Evolutionary conservation across 2,113 vertebrate genomes (phyloP), one percentile per base, ranked within the genome.

Genomic region (Ramphastos sulfuratus): DNA sequence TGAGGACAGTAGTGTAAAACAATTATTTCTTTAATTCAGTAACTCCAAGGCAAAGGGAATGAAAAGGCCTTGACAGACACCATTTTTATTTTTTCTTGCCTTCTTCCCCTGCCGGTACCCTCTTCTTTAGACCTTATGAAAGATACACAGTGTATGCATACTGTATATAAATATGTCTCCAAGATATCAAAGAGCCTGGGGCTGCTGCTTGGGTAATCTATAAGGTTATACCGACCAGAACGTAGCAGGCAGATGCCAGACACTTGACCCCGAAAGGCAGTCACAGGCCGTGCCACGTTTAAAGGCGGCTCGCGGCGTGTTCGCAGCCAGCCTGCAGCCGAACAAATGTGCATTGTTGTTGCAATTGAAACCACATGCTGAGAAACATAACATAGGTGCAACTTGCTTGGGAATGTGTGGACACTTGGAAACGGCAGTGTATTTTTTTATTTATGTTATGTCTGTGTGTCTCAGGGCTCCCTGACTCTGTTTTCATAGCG

Each of bases 281-380:
- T 92, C 87, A 39, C 77, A 92, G 97, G 95, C 94, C 77, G 37
- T 50, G 93, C 84, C 19, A 35, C 87, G 55, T 91, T 97, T 95
- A 94, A 96, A 94, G 91, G 82, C 6, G 19, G 85, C 83, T 84
- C 74, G 35, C 18, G 31, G 89, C 2, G 78, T 82, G 87, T 94
- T 91, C 85, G 59, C 94, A 95, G 95, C 85, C 95, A 89, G 89
- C 13, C 0, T 16, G 44, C 66, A 60, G 78, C 83, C 10, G 88
- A 97, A 98, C 97, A 98, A 97, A 96, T 31, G 95, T 16, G 66
- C 96, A 95, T 97, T 98, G 97, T 98, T 96, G 92, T 91, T 83
- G 33, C 82, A 97, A 98, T 98, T 97, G 96, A 96, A 98, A 98
- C 97, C 98, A 98, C 96, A 98, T 98, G 98, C 95, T 91, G 93